Percentiles rank a stretch among this genome's conserved stretches.
These are phyloP conservation scores for Fregata magnificens DNA, from an alignment of 2,113 vertebrate genomes.

Conservation along the genomic window DNA sequence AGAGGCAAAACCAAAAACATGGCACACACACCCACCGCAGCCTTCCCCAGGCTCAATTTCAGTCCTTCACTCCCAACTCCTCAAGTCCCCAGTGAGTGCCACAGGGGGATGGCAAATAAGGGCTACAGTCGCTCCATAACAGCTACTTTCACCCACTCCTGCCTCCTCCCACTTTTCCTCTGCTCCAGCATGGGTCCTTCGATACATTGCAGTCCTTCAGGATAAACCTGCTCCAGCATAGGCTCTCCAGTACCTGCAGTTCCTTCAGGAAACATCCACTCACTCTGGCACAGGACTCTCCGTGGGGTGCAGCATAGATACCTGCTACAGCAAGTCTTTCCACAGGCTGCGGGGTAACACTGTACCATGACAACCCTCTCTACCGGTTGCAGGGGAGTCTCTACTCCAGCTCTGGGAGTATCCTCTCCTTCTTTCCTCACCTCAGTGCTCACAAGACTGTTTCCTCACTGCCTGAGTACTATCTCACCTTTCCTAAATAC, in stretches of 20 bases:
- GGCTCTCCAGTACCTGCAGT: no score
- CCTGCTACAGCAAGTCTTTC: no score
- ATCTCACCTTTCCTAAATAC: background rate
- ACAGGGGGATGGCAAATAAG: fast-evolving
- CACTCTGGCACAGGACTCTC: no score
- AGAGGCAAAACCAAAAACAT: fast-evolving
- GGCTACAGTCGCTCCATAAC: fast-evolving
- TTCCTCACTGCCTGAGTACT: fast-evolving
- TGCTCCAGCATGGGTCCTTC: background rate
- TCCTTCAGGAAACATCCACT: fast-evolving
- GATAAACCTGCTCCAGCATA: fast-evolving
- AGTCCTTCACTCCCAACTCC: no score
- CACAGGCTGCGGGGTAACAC: background rate
- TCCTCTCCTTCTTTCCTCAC: no score
- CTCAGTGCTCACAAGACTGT: fast-evolving
- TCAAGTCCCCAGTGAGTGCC: fast-evolving
- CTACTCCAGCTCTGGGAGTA: fast-evolving
- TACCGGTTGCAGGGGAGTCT: background rate
- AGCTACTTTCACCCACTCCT: fast-evolving
- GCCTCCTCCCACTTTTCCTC: background rate
- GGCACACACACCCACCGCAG: no score
- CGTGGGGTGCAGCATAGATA: fast-evolving
- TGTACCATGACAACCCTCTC: fast-evolving
- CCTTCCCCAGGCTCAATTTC: fast-evolving
- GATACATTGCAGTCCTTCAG: background rate